These are phyloP conservation scores for Hypomesus transpacificus DNA, from an alignment of 2,113 vertebrate genomes.

Conservation along the genomic window DNA sequence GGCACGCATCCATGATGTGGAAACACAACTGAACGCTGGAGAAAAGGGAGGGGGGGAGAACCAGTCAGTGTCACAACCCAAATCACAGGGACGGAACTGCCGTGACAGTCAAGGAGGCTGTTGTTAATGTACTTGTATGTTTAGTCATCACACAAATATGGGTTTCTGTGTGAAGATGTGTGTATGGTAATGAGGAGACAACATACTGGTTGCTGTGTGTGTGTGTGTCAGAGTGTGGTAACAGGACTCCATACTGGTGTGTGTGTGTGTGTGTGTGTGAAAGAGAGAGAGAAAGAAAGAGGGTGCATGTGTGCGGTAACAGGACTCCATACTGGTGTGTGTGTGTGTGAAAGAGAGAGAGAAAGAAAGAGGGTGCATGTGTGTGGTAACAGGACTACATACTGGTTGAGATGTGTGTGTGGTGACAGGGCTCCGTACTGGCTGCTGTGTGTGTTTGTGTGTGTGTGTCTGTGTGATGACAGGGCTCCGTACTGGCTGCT, in stretches of 20 bases:
- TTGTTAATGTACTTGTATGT: too few species aligned
- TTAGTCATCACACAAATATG: background rate
- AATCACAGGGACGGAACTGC: background rate
- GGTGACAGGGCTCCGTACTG: conserved; percentile 74
- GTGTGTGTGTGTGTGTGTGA: conserved; percentile 28
- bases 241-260: conserved; percentile 83
- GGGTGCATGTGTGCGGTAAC: conserved; percentile 28
- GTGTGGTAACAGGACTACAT: conserved; percentile 49
- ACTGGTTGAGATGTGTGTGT: conserved; percentile 76
- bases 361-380: conserved; percentile 51
- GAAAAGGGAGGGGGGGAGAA: background rate
- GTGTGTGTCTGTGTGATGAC: background rate
- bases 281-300: conserved; percentile 35
- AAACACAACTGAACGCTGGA: conserved; percentile 93
- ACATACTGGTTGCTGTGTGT: conserved; percentile 73
- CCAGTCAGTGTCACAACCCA: background rate
- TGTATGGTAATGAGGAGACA: too few species aligned
- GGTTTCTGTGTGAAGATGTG: background rate
- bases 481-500: conserved; percentile 86
- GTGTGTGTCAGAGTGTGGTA: too few species aligned
- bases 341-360: too few species aligned
- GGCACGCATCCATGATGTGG: conserved; percentile 95
- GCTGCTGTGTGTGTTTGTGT: conserved; percentile 76
- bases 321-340: conserved; percentile 74
- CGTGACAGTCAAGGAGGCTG: background rate